These are phyloP conservation scores for Ceratina australensis DNA, from an alignment of 1,140 invertebrate species.

Conservation along the genomic window DNA sequence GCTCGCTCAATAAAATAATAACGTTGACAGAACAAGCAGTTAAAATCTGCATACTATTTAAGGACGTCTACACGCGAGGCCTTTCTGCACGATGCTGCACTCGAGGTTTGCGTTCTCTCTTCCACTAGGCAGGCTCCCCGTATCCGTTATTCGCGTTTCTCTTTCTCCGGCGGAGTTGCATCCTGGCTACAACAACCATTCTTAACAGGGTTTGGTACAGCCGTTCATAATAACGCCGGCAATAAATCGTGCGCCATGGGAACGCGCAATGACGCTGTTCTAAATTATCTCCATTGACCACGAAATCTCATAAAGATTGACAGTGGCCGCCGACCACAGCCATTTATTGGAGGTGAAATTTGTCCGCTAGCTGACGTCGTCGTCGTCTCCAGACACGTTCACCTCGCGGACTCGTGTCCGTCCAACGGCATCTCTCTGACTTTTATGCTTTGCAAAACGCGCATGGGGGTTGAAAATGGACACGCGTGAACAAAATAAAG, in stretches of 20 bases:
- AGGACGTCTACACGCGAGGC: conserved; percentile 28
- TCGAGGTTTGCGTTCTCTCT: not conserved
- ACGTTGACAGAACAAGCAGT: conserved; percentile 46
- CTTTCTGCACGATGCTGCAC: not conserved
- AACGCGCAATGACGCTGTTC: conserved; percentile 60
- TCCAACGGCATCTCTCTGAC: not conserved
- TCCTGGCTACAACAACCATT: conserved; percentile 38
- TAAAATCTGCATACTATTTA: conserved; percentile 47
- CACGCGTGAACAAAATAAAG: not conserved
- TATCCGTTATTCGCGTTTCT: not conserved
- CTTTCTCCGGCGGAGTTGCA: conserved; percentile 8
- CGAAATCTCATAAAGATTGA: conserved; percentile 76
- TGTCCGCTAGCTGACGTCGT: conserved; percentile 55
- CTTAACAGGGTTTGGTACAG: conserved; percentile 38
- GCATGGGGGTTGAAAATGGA: not conserved
- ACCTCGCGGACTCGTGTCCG: conserved; percentile 19
- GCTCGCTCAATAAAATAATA: conserved; percentile 43
- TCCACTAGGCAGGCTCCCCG: not conserved
- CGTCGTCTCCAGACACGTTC: conserved; percentile 27
- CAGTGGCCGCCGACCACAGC: conserved; percentile 70
- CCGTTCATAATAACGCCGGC: conserved; percentile 54
- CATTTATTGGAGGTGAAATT: conserved; percentile 74
- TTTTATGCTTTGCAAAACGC: conserved; percentile 50
- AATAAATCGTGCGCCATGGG: conserved; percentile 56
- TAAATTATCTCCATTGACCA: conserved; percentile 71